Evolutionary conservation across 92 coral and sea anemone species (phyloP).

Genomic region (Palythoa grandiflora): DNA sequence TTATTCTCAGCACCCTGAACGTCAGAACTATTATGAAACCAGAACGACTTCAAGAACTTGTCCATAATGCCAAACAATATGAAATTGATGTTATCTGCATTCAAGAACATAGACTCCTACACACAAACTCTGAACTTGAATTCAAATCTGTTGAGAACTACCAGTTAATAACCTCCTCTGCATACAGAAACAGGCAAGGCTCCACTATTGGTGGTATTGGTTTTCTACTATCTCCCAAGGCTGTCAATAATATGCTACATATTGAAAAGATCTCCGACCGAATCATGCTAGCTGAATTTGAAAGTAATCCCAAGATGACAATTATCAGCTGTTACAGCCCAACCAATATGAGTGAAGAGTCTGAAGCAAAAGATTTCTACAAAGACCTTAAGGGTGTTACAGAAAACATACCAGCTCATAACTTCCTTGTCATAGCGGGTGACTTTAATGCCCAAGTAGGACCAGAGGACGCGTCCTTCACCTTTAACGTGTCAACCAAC

Average conservation of each 20-base stretch:
- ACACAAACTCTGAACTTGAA: not conserved
- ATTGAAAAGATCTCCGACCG: too few relatives aligned
- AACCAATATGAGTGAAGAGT: too few relatives aligned
- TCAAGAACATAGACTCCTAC: not conserved
- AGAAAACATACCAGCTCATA: too few relatives aligned
- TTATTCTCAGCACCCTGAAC: too few relatives aligned
- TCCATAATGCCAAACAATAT: not conserved
- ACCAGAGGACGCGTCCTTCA: conserved; percentile 9
- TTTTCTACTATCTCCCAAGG: too few relatives aligned
- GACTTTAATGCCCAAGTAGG: conserved; percentile 13
- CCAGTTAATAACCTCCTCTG: not conserved
- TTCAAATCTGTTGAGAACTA: too few relatives aligned
- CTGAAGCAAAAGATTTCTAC: too few relatives aligned
- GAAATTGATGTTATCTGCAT: conserved; percentile 15
- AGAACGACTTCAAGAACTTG: not conserved
- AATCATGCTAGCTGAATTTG: too few relatives aligned
- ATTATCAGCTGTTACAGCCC: too few relatives aligned
- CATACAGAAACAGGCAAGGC: not conserved
- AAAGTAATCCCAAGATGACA: too few relatives aligned
- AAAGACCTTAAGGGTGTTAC: too few relatives aligned
- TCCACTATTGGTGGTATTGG: conserved; percentile 33
- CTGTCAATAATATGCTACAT: too few relatives aligned
- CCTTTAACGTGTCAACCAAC: conserved; percentile 51
- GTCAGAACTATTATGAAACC: not conserved
- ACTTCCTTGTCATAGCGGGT: not conserved